These are phyloP conservation scores for Okapia johnstoni DNA, from an alignment of 2,113 vertebrate species.

Conservation along the genomic window DNA sequence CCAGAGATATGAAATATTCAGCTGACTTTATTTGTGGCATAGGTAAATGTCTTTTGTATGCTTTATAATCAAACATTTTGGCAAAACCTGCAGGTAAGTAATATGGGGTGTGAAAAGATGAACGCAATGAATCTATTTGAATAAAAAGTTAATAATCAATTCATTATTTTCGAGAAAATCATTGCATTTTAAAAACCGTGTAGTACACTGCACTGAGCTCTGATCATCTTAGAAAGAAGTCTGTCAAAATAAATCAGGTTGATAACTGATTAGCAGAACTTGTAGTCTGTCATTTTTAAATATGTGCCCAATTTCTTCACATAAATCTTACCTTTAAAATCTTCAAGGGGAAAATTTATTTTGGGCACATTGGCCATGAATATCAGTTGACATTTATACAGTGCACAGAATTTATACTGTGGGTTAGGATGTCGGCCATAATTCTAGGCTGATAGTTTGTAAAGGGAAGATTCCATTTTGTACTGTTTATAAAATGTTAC, in stretches of 20 bases:
- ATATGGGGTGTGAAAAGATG: slow-evolving; percentile 24
- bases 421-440: slow-evolving; percentile 72
- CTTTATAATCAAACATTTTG: slow-evolving; percentile 35
- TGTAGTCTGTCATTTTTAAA: slow-evolving; percentile 74
- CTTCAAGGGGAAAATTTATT: slow-evolving; percentile 76
- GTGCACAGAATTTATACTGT: slow-evolving; percentile 75
- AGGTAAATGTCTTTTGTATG: not conserved
- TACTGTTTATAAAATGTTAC: slow-evolving; percentile 64
- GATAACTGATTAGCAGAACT: slow-evolving; percentile 71
- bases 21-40: not conserved
- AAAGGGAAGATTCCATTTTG: slow-evolving; percentile 73
- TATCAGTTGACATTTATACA: slow-evolving; percentile 78
- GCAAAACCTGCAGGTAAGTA: slow-evolving; percentile 19
- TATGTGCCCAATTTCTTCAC: slow-evolving; percentile 70
- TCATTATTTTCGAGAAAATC: slow-evolving; percentile 46
- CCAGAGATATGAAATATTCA: slow-evolving; percentile 32
- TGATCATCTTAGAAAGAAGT: slow-evolving; percentile 24
- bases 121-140: slow-evolving; percentile 25
- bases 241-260: slow-evolving; percentile 71
- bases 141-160: slow-evolving; percentile 34
- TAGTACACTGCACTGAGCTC: slow-evolving; percentile 52
- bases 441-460: slow-evolving; percentile 66
- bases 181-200: not conserved
- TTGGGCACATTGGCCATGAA: slow-evolving; percentile 71
- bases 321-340: slow-evolving; percentile 76